A percentile compares a stretch with the other conserved stretches of the same genome.
Evolutionary conservation across 2,113 vertebrate genomes (phyloP).

Genomic region (Macquaria ambigua): DNA sequence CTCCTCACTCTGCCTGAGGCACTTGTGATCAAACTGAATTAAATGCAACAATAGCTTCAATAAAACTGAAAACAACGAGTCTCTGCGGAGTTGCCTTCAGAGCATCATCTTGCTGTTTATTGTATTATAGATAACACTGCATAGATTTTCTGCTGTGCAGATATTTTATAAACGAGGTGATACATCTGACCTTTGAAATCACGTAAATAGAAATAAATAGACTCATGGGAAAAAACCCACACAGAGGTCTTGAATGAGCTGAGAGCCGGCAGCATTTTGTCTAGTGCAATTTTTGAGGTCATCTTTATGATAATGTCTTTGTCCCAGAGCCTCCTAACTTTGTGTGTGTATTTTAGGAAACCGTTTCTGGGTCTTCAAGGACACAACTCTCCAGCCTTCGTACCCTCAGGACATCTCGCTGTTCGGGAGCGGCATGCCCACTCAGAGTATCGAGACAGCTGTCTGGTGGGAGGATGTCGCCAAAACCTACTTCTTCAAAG

Average conservation of each 20-base stretch:
- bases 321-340: constrained; percentile 34
- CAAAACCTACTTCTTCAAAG: constrained; percentile 99
- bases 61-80: constrained; percentile 62
- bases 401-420: constrained; percentile 97
- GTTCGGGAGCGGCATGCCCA: constrained; percentile 95
- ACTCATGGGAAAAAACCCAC: not conserved
- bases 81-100: constrained; percentile 45
- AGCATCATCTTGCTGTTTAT: constrained; percentile 36
- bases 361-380: constrained; percentile 99
- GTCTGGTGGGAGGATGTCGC: constrained; percentile 99
- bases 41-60: constrained; percentile 68
- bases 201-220: constrained; percentile 3
- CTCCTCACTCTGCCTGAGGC: constrained; percentile 50
- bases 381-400: constrained; percentile 95
- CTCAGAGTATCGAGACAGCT: constrained; percentile 96
- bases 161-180: constrained; percentile 49
- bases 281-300: constrained; percentile 23
- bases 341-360: constrained; percentile 87
- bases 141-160: constrained; percentile 39
- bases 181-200: constrained; percentile 56
- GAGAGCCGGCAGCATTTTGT: not conserved
- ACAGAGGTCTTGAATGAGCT: constrained; percentile 17
- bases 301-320: constrained; percentile 43
- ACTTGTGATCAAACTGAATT: constrained; percentile 71
- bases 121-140: constrained; percentile 46